Evolutionary conservation across 2,888 invertebrate species (phyloP).

Genomic region (Drosophila seclusa): DNA sequence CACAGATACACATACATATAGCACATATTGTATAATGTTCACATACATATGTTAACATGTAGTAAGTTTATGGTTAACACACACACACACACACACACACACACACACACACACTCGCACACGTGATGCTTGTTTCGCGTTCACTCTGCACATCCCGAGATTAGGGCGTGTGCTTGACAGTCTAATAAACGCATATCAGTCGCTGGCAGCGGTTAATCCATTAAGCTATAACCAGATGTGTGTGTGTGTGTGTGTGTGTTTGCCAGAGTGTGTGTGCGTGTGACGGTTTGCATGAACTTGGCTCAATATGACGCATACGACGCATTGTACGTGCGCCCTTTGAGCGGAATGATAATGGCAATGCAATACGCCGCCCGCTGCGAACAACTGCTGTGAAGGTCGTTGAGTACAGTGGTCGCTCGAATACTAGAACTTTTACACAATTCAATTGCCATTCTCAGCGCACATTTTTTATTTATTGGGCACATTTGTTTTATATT

Average conservation of each 20-base stretch:
- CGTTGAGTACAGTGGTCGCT: constrained; percentile 15
- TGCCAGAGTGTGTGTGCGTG: constrained; percentile 24
- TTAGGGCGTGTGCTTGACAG: constrained; percentile 77
- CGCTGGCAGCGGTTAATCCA: constrained; percentile 78
- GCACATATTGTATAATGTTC: not conserved
- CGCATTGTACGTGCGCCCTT: constrained; percentile 38
- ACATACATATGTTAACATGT: constrained; percentile 15
- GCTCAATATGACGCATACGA: constrained; percentile 70
- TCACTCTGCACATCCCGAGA: constrained; percentile 54
- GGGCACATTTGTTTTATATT: not conserved
- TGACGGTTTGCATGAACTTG: constrained; percentile 38
- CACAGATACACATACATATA: constrained; percentile 5
- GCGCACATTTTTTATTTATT: too few species aligned
- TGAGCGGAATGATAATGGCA: constrained; percentile 64
- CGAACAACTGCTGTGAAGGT: constrained; percentile 51
- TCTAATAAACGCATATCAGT: constrained; percentile 78
- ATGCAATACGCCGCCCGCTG: constrained; percentile 71
- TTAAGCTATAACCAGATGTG: constrained; percentile 64
- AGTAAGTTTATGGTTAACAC: constrained; percentile 35
- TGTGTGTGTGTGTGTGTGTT: constrained; percentile 16
- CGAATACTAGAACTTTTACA: not conserved
- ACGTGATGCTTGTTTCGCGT: constrained; percentile 48
- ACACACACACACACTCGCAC: constrained; percentile 12
- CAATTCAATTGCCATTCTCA: not conserved
- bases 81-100: constrained; percentile 4